Evolutionary conservation across 2,888 invertebrate genomes (phyloP).

Genomic region (Tuberolachnus salignus): DNA sequence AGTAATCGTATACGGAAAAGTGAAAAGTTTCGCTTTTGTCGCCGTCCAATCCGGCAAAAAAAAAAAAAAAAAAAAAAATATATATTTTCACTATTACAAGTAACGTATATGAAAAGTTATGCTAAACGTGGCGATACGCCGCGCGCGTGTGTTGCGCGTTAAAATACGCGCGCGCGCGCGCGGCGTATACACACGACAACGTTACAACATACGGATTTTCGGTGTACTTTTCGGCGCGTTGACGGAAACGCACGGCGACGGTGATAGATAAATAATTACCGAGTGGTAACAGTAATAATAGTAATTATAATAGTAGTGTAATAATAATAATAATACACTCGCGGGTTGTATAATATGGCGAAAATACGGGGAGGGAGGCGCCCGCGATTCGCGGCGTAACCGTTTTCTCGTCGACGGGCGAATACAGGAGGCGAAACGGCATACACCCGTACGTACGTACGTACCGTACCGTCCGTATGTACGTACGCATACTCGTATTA

Average conservation of each 20-base stretch:
- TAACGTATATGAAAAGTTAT: too few relatives aligned
- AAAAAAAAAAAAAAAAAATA: too few relatives aligned
- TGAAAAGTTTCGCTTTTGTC: neutral
- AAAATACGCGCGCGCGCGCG: neutral
- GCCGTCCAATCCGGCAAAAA: too few relatives aligned
- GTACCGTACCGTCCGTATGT: too few relatives aligned
- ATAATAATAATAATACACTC: too few relatives aligned
- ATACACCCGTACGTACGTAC: neutral
- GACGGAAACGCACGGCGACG: neutral
- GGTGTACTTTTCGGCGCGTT: neutral
- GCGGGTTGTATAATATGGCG: too few relatives aligned
- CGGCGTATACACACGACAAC: neutral
- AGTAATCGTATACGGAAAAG: neutral
- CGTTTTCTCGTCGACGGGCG: constrained; percentile 13
- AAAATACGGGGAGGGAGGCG: constrained; percentile 9
- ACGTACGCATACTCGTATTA: too few relatives aligned
- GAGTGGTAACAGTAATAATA: neutral
- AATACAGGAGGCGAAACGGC: constrained; percentile 22
- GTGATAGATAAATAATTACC: constrained; percentile 35
- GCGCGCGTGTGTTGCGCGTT: neutral
- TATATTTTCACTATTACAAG: too few relatives aligned
- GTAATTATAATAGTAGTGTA: neutral
- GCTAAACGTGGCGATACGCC: neutral
- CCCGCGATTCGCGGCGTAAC: neutral
- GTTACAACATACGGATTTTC: too few relatives aligned